These are phyloP conservation scores for Urocolius indicus DNA, from an alignment of 2,113 vertebrate genomes.

Conservation along the genomic window DNA sequence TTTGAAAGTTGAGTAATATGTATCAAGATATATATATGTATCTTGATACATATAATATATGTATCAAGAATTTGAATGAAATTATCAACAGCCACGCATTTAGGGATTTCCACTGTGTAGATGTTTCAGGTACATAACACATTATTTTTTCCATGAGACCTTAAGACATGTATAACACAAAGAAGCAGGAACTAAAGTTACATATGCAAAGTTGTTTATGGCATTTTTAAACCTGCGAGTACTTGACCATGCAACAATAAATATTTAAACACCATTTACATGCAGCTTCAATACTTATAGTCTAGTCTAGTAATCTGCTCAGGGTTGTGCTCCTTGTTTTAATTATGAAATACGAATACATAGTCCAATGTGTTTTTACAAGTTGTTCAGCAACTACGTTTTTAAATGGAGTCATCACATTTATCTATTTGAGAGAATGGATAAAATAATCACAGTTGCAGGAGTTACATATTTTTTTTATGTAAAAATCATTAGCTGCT, in stretches of 20 bases:
- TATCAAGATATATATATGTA: no score
- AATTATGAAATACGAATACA: background rate
- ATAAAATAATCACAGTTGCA: background rate
- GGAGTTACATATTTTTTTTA: background rate
- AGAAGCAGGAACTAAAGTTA: background rate
- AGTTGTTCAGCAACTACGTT: background rate
- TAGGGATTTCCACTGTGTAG: background rate
- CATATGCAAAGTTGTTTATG: background rate
- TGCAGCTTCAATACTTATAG: background rate
- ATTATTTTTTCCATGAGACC: background rate
- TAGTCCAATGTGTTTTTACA: background rate
- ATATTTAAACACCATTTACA: background rate
- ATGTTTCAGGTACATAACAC: background rate
- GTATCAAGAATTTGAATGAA: background rate
- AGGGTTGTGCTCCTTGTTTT: background rate
- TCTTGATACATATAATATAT: no score
- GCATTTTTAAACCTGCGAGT: background rate
- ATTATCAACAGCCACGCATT: background rate
- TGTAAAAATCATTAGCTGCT: background rate
- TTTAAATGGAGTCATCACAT: background rate
- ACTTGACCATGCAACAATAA: background rate
- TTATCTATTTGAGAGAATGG: background rate
- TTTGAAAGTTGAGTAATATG: background rate
- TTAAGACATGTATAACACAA: background rate
- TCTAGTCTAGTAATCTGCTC: background rate